Evolutionary conservation across 2,797 vertebrate genomes (phyloP), one percentile per base, ranked within the genome.

Genomic region (Manis pentadactyla): DNA sequence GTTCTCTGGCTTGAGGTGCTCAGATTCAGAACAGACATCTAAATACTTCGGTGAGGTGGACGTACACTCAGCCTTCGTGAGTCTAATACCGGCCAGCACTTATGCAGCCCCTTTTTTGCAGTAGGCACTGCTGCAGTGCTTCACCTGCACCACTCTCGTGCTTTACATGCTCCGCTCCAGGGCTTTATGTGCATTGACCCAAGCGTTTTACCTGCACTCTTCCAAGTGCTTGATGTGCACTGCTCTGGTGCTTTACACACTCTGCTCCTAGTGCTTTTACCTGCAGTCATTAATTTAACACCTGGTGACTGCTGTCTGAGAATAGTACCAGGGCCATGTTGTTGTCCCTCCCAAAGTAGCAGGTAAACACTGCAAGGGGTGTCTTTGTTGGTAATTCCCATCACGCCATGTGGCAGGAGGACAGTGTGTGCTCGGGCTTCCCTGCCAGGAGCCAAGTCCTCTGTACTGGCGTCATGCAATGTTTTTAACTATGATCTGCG

Each of bases 81-180:
- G 34, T 61, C 49, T 23, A 4, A 19, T 21, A 9, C 12, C 64
- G 77, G 64, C 49, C 4, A 12, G 4, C 5, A 29, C 31, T 10
- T 37, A n/a, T 0, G 4, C 1, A 29, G 27, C 10, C 2, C 53
- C 31, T 31, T 2, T 15, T 23, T 2, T 19, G 55, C 3, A 3
- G 29, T 6, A 0, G 13, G 23, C 11, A 1, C 21, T 0, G 18
- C 7, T 46, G 42, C 42, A 46, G 42, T 46, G 42, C 42, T 46
- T 46, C 10, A 46, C 42, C 42, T 46, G 42, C 7, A 46, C 42
- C 42, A 46, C 42, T 46, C 46, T 42, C 10, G 42, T 46, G 42
- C 42, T 46, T 46, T 9, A 46, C 42, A 9, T 46, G 1, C 42
- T 46, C 42, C 10, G 42, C 42, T 46, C 42, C 10, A 46, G 42